Evolutionary conservation across 1,140 invertebrate species (phyloP).

Genomic region (Neodiprion fabricii): DNA sequence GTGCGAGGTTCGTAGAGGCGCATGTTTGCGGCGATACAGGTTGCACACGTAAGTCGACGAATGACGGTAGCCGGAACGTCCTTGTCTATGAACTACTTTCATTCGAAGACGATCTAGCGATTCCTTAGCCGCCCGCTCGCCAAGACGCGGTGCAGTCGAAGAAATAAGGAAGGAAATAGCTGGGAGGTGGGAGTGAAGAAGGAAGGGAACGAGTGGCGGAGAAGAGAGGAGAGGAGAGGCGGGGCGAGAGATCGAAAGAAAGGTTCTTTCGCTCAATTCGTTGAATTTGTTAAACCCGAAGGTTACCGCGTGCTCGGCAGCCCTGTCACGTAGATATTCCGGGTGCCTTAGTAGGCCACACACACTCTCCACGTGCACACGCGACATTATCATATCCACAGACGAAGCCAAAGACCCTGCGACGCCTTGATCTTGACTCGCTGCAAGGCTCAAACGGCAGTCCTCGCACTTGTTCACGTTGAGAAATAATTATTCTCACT

Average conservation of each 20-base stretch:
- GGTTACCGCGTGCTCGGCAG: neutral
- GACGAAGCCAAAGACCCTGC: conserved; percentile 9
- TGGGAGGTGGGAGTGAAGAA: too few relatives aligned
- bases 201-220: too few relatives aligned
- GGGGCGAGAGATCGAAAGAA: too few relatives aligned
- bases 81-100: conserved; percentile 7
- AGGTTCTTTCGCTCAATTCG: neutral
- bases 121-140: neutral
- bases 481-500: too few relatives aligned
- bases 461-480: conserved; percentile 21
- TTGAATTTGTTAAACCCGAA: conserved; percentile 1
- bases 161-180: too few relatives aligned
- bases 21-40: neutral
- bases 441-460: conserved; percentile 45
- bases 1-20: neutral
- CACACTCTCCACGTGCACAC: conserved; percentile 17
- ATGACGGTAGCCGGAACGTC: neutral
- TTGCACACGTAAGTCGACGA: neutral
- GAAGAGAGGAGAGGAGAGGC: too few relatives aligned
- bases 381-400: conserved; percentile 15
- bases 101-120: conserved; percentile 2
- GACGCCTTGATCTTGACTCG: conserved; percentile 57
- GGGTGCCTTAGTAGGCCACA: conserved; percentile 39
- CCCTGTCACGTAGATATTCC: conserved; percentile 14
- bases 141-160: too few relatives aligned